These are phyloP conservation scores for Palythoa grandiflora DNA, from an alignment of 92 coral and sea anemone species.

Conservation along the genomic window DNA sequence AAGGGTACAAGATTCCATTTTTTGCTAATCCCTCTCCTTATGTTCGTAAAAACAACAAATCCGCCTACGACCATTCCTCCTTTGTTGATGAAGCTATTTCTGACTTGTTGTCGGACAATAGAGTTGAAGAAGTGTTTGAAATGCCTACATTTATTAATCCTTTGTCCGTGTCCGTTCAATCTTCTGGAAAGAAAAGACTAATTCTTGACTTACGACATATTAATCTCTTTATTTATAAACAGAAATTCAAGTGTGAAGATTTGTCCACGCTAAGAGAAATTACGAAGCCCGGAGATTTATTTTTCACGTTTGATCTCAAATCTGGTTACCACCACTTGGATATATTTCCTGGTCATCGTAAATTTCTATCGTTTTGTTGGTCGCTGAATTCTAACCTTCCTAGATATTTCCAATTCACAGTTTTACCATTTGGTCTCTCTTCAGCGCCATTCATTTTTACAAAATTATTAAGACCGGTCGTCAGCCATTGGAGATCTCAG, in stretches of 20 bases:
- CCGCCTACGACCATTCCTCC: constrained; percentile 43
- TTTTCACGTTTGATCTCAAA: no score
- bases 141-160: constrained; percentile 42
- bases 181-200: constrained; percentile 49
- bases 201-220: constrained; percentile 40
- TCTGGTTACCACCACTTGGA: neutral
- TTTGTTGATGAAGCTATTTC: constrained; percentile 36
- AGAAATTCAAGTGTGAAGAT: constrained; percentile 50
- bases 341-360: neutral
- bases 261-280: neutral
- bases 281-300: no score
- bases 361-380: constrained; percentile 30
- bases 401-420: no score
- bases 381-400: constrained; percentile 18
- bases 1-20: constrained; percentile 43
- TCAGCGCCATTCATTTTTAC: no score
- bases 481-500: no score
- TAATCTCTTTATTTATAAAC: constrained; percentile 37
- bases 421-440: no score
- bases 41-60: constrained; percentile 33
- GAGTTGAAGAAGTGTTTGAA: constrained; percentile 36
- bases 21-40: constrained; percentile 37
- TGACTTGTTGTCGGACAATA: constrained; percentile 32
- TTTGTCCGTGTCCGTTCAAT: constrained; percentile 51
- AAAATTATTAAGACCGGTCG: no score